Base-by-base conservation (phyloP, 53 echinoderm and acorn worm species). In the Patiria pectinifera region DNA sequence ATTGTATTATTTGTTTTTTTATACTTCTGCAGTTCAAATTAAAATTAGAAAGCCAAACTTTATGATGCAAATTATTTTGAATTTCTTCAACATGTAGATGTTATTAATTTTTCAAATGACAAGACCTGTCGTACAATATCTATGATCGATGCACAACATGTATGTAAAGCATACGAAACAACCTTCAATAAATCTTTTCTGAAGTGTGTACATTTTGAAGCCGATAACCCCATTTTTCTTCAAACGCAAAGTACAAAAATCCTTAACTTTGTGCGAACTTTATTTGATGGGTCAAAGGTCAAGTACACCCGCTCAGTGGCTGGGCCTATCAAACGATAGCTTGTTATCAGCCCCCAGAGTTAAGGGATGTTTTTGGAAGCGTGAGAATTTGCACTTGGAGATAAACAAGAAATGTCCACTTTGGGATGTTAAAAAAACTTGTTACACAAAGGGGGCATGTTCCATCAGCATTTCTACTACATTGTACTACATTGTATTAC, bases 251-350 rank as follows among this genome's bases (percentile, higher is more conserved):
- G 18, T 46, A 45, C 11, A 44, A 82, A 82, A 84, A 47, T 83
- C 25, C 43, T 84, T 2, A 84, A 62, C 35, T 60, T 35, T 44
- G 72, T 14, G 43, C 7, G 86, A 69, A 66, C 86, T 71, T 86
- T 47, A 13, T 60, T 72, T 15, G 14, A 75, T 7, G 15, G 23
- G 78, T 77, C 87, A 87, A 77, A 87, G 87, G 76, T 87, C 78
- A 87, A 77, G 87, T 87, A 15, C 19, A 78, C 15, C n/a, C 11
- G 13, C 14, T 48, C 76, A 19, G 11, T 5, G 53, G 15, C 43
- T 66, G 26, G 83, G 4, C 86, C 87, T 87, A 87, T 87, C 78
- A 87, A 61, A 35, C 8, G 58, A 87, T 61, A 60, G 87, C 16
- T 0, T 44, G 14, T 60, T 77, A 87, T 61, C 87, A 87, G 78